Conservation (phyloP, 2,797 vertebrate genomes). For the Lerista edwardsae region DNA sequence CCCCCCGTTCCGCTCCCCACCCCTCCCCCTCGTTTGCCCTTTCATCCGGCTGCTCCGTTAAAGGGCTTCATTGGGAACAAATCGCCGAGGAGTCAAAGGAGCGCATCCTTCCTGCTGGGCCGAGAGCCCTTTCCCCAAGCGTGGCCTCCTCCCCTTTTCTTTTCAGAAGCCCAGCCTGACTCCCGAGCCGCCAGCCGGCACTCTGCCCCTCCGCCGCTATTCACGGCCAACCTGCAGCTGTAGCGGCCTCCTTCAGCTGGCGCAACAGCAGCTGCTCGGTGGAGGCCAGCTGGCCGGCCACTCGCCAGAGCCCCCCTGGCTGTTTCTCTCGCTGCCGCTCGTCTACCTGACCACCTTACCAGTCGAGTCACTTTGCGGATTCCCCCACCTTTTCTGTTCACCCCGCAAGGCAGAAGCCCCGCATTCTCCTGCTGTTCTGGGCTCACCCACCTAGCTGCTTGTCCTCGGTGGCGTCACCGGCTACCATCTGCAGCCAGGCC, state of each 20-base stretch:
- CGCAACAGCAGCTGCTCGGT: slow-evolving; percentile 71
- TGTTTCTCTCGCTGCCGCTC: slow-evolving; percentile 34
- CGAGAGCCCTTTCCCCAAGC: slow-evolving; percentile 56
- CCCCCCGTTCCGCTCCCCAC: not conserved
- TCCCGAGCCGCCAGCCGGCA: slow-evolving; percentile 66
- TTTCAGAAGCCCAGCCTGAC: slow-evolving; percentile 61
- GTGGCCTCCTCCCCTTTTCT: slow-evolving; percentile 24
- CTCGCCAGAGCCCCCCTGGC: slow-evolving; percentile 63
- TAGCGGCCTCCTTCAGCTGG: slow-evolving; percentile 69
- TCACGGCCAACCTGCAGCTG: slow-evolving; percentile 71
- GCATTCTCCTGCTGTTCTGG: slow-evolving; percentile 37
- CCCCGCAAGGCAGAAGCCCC: slow-evolving; percentile 32
- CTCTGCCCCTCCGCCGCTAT: slow-evolving; percentile 64
- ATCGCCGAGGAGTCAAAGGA: slow-evolving; percentile 66
- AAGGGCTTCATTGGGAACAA: slow-evolving; percentile 54
- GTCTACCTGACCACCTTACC: slow-evolving; percentile 50
- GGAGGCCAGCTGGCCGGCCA: slow-evolving; percentile 70
- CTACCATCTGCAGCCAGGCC: not conserved
- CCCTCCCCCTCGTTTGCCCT: slow-evolving; percentile 53
- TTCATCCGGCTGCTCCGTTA: not conserved
- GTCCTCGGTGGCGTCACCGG: slow-evolving; percentile 42
- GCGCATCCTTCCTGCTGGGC: slow-evolving; percentile 34
- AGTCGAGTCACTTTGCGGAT: not conserved
- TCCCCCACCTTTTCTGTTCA: slow-evolving; percentile 15
- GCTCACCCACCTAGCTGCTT: slow-evolving; percentile 43